These are phyloP conservation scores for Micropoecilia bifurca DNA, from an alignment of 2,797 vertebrate species.

Conservation along the genomic window DNA sequence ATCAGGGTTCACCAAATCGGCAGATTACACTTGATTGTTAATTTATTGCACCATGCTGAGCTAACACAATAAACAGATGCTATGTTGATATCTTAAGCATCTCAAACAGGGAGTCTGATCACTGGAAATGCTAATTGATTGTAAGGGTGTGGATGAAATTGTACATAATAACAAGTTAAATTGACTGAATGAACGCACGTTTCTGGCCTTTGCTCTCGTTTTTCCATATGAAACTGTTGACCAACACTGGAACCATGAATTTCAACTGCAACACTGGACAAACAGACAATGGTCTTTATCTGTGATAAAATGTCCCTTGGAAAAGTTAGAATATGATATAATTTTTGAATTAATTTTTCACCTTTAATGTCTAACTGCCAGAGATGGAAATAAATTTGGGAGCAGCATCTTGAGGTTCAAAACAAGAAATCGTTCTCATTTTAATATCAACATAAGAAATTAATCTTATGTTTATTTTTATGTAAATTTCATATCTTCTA, in stretches of 20 bases:
- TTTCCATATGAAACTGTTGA: slow-evolving; percentile 36
- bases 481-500: not conserved
- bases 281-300: slow-evolving; percentile 26
- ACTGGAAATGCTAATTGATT: slow-evolving; percentile 64
- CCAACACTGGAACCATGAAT: slow-evolving; percentile 41
- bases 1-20: slow-evolving; percentile 1
- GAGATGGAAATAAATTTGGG: not conserved
- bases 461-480: not conserved
- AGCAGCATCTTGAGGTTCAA: not conserved
- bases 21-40: slow-evolving; percentile 50
- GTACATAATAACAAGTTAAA: slow-evolving; percentile 31
- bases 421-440: not conserved
- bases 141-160: slow-evolving; percentile 26
- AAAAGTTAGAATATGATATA: not conserved
- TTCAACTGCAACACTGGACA: slow-evolving; percentile 44
- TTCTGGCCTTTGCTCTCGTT: slow-evolving; percentile 23
- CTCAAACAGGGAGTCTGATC: slow-evolving; percentile 67
- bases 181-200: slow-evolving; percentile 37
- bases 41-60: slow-evolving; percentile 69
- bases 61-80: slow-evolving; percentile 28
- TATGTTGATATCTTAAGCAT: slow-evolving; percentile 27
- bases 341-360: not conserved
- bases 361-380: not conserved
- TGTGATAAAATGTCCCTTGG: slow-evolving; percentile 7
- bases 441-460: too few species aligned